These are phyloP conservation scores for Xanthorhoe spadicearia DNA, from an alignment of 2,888 invertebrate species.

Conservation along the genomic window DNA sequence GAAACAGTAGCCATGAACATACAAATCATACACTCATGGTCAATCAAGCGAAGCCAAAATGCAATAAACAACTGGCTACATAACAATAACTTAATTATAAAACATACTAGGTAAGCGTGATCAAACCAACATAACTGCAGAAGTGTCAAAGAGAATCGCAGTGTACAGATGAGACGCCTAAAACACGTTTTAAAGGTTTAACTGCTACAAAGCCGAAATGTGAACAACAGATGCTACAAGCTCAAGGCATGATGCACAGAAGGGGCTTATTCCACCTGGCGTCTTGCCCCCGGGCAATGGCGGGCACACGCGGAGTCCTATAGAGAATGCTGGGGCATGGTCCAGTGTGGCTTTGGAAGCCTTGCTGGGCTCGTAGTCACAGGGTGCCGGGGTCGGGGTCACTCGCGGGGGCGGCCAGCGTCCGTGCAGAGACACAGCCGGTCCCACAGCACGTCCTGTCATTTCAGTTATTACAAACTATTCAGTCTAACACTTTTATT, in stretches of 20 bases:
- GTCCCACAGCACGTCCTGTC: constrained; percentile 88
- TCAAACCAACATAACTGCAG: constrained; percentile 8
- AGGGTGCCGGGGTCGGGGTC: constrained; percentile 92
- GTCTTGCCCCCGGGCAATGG: constrained; percentile 75
- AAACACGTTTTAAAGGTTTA: not conserved
- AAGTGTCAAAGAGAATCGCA: constrained; percentile 12
- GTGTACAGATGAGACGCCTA: constrained; percentile 1
- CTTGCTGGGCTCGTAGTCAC: constrained; percentile 94
- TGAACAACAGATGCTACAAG: constrained; percentile 5
- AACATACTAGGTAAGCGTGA: constrained; percentile 12
- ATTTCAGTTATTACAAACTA: constrained; percentile 4
- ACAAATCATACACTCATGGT: constrained; percentile 19
- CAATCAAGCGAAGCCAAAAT: constrained; percentile 26
- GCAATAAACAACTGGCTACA: constrained; percentile 14
- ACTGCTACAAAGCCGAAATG: constrained; percentile 4
- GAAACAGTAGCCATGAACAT: constrained; percentile 12
- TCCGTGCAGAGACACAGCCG: constrained; percentile 91
- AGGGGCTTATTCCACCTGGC: constrained; percentile 77
- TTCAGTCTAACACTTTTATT: not conserved
- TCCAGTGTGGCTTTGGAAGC: constrained; percentile 83
- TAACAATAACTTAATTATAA: constrained; percentile 24
- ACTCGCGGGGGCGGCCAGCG: constrained; percentile 88
- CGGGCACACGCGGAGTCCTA: constrained; percentile 83
- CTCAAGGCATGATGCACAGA: constrained; percentile 19
- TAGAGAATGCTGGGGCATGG: constrained; percentile 86